A percentile compares a stretch with the other conserved stretches of the same genome.
phyloP scores from a whole-genome alignment of 2,797 vertebrate species.

The Astyanax mexicanus region DNA sequence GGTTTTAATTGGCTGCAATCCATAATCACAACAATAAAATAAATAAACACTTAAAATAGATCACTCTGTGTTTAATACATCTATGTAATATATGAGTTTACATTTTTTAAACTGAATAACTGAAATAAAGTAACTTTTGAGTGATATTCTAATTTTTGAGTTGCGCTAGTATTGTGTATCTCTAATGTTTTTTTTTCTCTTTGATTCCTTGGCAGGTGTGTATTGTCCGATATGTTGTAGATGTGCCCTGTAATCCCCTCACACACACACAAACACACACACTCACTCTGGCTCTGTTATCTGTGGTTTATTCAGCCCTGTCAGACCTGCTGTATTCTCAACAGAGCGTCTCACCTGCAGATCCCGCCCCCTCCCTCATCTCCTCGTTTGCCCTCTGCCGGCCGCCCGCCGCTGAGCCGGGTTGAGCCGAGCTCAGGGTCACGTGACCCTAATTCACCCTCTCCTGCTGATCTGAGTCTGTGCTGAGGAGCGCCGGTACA shows the following conservation, averaged over 20 bases:
- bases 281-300: neutral
- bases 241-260: constrained; percentile 34
- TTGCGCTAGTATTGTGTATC: no score
- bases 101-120: no score
- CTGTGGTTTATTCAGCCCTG: constrained; percentile 36
- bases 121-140: no score
- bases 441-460: neutral
- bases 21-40: no score
- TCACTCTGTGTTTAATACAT: no score
- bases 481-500: neutral
- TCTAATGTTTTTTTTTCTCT: constrained; percentile 17
- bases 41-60: no score
- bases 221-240: constrained; percentile 44
- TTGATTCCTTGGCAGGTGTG: constrained; percentile 31
- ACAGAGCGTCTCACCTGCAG: constrained; percentile 43
- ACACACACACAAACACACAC: no score
- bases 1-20: no score
- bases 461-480: neutral
- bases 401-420: neutral
- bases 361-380: constrained; percentile 33
- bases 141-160: no score
- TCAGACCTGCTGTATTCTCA: constrained; percentile 27
- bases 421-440: neutral
- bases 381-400: constrained; percentile 29
- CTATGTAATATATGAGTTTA: no score